Percentiles rank a stretch among this genome's conserved stretches.
Evolutionary conservation across 2,797 vertebrate species (phyloP).

Genomic region (Xiphorhynchus erythropygius): DNA sequence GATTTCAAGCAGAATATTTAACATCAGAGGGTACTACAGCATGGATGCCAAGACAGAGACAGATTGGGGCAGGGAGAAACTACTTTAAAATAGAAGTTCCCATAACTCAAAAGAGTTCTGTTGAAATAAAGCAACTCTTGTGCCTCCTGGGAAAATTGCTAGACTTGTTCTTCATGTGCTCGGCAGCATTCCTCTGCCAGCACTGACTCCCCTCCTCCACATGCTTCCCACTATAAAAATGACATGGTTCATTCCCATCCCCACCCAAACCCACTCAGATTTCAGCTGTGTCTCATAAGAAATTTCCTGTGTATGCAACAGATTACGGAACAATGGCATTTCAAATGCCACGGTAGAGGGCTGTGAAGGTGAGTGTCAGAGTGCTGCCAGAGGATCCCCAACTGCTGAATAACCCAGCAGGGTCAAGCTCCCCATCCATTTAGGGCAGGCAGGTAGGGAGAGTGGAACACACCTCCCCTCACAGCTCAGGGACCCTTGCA

Average conservation of each 20-base stretch:
- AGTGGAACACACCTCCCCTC: background rate
- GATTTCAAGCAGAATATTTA: constrained; percentile 28
- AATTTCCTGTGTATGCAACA: background rate
- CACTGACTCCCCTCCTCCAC: background rate
- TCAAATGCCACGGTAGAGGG: background rate
- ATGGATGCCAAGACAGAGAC: background rate
- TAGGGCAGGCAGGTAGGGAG: background rate
- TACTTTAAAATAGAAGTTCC: background rate
- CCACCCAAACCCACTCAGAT: background rate
- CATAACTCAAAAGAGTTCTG: background rate
- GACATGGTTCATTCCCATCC: background rate
- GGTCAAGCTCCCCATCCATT: background rate
- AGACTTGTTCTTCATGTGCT: background rate
- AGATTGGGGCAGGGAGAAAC: background rate
- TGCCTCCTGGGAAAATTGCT: background rate
- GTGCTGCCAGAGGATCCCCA: background rate
- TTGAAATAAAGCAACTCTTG: background rate
- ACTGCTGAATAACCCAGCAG: background rate
- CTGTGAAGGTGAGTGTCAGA: background rate
- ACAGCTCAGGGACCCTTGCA: background rate
- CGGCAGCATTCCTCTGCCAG: background rate
- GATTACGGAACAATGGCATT: background rate
- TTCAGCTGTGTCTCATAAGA: background rate
- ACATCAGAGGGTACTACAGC: background rate
- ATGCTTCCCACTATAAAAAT: background rate